Percentiles rank a stretch among this genome's conserved stretches.
Conservation (phyloP, 2,888 invertebrate species). For the Hypsopygia costalis region DNA sequence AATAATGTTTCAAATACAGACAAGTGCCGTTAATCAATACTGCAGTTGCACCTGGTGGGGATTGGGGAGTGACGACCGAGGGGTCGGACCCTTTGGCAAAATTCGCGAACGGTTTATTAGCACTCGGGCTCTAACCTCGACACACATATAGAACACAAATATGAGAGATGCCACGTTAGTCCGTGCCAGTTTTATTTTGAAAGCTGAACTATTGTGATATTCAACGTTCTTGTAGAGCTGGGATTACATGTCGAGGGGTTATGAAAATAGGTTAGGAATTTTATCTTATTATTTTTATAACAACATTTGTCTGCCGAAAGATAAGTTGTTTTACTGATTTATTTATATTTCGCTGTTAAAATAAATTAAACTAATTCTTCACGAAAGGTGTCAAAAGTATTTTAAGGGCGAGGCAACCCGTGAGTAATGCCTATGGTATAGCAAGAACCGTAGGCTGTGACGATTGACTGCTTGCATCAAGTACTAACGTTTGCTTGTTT, state of each 20-base stretch:
- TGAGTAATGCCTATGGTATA: too few species aligned
- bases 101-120: conserved; percentile 46
- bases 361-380: too few species aligned
- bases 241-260: conserved; percentile 1
- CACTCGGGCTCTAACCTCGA: conserved; percentile 20
- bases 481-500: too few species aligned
- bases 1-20: conserved; percentile 17
- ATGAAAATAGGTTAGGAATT: background rate
- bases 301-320: too few species aligned
- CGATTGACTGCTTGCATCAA: too few species aligned
- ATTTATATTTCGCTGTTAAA: too few species aligned
- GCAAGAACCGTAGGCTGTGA: too few species aligned
- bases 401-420: too few species aligned
- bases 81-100: conserved; percentile 57
- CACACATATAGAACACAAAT: conserved; percentile 13
- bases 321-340: too few species aligned
- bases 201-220: conserved; percentile 7
- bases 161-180: conserved; percentile 7
- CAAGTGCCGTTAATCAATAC: conserved; percentile 65
- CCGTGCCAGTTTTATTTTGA: conserved; percentile 11
- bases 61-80: conserved; percentile 27
- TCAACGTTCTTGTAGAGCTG: conserved; percentile 1
- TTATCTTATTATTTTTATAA: background rate
- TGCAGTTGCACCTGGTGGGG: conserved; percentile 60
- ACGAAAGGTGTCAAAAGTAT: too few species aligned